Percentiles rank a stretch among this genome's conserved stretches.
phyloP scores from a whole-genome alignment of 2,797 vertebrate genomes.

The Nyctalus aviator region DNA sequence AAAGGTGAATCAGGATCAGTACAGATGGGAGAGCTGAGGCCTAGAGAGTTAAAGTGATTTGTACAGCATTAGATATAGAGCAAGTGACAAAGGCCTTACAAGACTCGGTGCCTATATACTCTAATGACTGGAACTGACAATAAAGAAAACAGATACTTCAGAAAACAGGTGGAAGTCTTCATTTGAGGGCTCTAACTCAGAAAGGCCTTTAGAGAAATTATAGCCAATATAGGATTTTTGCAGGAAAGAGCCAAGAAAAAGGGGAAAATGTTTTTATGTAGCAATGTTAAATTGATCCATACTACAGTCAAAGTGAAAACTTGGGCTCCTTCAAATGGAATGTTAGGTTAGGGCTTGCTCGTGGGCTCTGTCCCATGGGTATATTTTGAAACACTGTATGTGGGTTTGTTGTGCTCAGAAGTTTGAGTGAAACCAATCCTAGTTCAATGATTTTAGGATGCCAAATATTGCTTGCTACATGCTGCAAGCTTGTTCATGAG shows the following conservation, averaged over 20 bases:
- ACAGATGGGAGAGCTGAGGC: slow-evolving; percentile 5
- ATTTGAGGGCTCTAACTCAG: slow-evolving; percentile 25
- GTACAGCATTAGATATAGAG: background rate
- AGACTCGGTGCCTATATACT: slow-evolving; percentile 6
- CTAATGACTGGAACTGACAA: slow-evolving; percentile 16
- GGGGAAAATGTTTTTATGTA: background rate
- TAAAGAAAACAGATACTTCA: slow-evolving; percentile 32
- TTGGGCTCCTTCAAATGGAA: slow-evolving; percentile 1
- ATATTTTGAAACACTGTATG: slow-evolving; percentile 14
- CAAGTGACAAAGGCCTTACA: background rate
- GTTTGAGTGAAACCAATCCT: background rate
- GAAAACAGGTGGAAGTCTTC: slow-evolving; percentile 5
- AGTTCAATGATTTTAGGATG: background rate
- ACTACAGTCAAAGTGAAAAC: slow-evolving; percentile 3
- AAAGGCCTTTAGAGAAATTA: slow-evolving; percentile 58
- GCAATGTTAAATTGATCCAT: background rate
- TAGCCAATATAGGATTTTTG: slow-evolving; percentile 26
- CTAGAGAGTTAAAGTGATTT: background rate
- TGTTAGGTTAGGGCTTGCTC: slow-evolving; percentile 26
- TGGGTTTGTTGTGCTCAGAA: slow-evolving; percentile 35
- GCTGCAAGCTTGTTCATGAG: slow-evolving; percentile 23
- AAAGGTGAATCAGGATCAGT: background rate
- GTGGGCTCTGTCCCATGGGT: background rate
- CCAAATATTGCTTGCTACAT: slow-evolving; percentile 15
- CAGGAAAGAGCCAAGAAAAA: slow-evolving; percentile 29